A percentile compares a stretch with the other conserved stretches of the same genome.
Conservation (phyloP, 2,797 vertebrate species). For the Emys orbicularis region DNA sequence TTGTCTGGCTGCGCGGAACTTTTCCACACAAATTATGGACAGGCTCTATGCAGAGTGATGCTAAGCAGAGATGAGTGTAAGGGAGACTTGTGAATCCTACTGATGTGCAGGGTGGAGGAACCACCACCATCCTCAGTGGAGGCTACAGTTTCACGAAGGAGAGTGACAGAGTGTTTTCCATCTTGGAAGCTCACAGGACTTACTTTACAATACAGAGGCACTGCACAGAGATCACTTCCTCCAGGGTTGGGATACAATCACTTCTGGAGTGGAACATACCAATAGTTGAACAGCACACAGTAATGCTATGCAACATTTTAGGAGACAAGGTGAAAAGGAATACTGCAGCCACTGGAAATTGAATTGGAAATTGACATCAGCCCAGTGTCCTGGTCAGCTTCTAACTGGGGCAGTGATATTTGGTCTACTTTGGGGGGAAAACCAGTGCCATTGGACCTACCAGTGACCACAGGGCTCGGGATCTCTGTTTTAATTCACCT, state of each 20-base stretch:
- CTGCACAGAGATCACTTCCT: background rate
- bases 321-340: background rate
- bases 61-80: accelerated
- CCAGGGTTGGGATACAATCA: background rate
- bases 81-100: accelerated
- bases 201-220: background rate
- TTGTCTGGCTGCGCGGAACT: background rate
- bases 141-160: background rate
- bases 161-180: background rate
- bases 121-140: background rate
- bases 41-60: background rate
- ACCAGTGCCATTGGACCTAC: background rate
- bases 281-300: background rate
- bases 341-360: background rate
- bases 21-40: background rate
- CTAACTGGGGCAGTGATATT: background rate
- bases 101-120: background rate
- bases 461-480: background rate
- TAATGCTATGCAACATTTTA: background rate
- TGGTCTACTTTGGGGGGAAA: background rate
- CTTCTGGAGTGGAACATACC: background rate
- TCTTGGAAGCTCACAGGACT: background rate
- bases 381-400: background rate
- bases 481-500: background rate
- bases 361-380: background rate